These are phyloP conservation scores for Copsychus sechellarum DNA, from an alignment of 2,113 vertebrate genomes.

Conservation along the genomic window DNA sequence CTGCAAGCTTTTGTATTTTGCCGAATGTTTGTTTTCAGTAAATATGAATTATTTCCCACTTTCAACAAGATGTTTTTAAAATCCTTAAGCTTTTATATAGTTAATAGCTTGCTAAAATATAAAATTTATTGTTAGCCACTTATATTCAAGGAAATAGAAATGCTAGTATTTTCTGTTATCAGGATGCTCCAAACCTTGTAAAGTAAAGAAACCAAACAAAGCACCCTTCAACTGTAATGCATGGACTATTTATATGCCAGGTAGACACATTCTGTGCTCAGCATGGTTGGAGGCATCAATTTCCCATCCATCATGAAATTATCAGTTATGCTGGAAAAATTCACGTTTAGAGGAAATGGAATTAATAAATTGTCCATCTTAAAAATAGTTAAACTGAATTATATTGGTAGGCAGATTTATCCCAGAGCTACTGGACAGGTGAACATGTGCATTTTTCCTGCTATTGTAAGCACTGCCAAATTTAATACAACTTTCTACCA, in stretches of 20 bases:
- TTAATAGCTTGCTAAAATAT: not conserved
- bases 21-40: not conserved
- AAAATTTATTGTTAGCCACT: not conserved
- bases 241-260: conserved; percentile 7
- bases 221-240: not conserved
- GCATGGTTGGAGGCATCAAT: conserved; percentile 27
- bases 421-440: conserved; percentile 13
- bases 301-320: conserved; percentile 30
- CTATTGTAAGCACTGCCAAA: conserved; percentile 54
- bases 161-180: not conserved
- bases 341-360: conserved; percentile 29
- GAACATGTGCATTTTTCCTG: conserved; percentile 17
- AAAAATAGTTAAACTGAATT: conserved; percentile 34
- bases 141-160: conserved; percentile 14
- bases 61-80: not conserved
- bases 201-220: not conserved
- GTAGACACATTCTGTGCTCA: conserved; percentile 41
- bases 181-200: not conserved
- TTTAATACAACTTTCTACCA: conserved; percentile 69
- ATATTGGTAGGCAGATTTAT: conserved; percentile 24
- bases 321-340: conserved; percentile 37
- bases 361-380: conserved; percentile 42
- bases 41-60: not conserved
- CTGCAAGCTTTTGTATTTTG: not conserved
- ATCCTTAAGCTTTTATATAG: not conserved